Conservation (phyloP, 2,113 vertebrate species). For the Catagonus wagneri region DNA sequence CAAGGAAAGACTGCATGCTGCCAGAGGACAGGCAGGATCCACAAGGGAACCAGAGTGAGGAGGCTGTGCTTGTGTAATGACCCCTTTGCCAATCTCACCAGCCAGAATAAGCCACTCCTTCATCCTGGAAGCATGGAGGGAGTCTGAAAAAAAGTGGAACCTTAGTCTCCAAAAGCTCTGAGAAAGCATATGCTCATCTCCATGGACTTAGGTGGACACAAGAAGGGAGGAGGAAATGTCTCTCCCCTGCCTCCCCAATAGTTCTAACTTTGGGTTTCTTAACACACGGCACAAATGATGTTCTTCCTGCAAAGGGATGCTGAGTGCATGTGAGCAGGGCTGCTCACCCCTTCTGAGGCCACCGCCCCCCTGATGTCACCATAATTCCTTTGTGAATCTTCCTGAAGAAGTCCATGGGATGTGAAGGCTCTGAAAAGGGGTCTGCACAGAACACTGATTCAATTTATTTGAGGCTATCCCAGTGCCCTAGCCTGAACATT, state of each 20-base stretch:
- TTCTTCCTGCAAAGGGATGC: not conserved
- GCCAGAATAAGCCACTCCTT: not conserved
- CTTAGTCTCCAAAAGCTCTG: not conserved
- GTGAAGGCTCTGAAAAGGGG: not conserved
- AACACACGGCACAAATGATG: not conserved
- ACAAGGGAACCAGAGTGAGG: not conserved
- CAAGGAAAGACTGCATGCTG: not conserved
- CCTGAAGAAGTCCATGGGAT: not conserved
- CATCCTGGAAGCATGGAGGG: not conserved
- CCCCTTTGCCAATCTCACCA: not conserved
- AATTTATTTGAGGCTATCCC: not conserved
- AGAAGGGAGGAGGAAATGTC: not conserved
- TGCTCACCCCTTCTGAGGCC: not conserved
- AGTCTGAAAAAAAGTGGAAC: not conserved
- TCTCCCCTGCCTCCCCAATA: not conserved
- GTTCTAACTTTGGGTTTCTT: not conserved
- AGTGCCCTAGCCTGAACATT: not conserved
- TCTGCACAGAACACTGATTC: not conserved
- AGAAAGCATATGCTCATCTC: not conserved
- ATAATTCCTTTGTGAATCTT: not conserved
- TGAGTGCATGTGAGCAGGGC: not conserved
- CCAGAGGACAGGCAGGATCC: not conserved
- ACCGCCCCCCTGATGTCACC: rapidly evolving
- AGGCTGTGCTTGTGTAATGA: not conserved
- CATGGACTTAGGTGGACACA: no score